phyloP scores from a whole-genome alignment of 2,888 invertebrate genomes.

The Drosophila picticornis region DNA sequence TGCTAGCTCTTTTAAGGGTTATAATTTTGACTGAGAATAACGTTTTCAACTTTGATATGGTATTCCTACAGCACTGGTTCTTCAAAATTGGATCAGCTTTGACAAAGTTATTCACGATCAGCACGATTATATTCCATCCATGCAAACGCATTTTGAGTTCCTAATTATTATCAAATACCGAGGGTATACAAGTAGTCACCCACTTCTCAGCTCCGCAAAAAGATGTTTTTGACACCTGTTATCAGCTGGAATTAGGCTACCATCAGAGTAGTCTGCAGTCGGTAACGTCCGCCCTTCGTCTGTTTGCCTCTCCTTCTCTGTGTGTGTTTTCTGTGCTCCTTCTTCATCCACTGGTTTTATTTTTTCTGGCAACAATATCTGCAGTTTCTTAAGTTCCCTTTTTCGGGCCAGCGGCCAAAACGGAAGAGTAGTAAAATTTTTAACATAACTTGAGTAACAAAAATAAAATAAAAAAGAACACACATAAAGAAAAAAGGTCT shows the following conservation, averaged over 20 bases:
- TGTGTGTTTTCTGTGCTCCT: constrained; percentile 8
- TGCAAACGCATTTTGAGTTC: neutral
- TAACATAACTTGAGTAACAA: constrained; percentile 60
- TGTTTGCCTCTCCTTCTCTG: constrained; percentile 22
- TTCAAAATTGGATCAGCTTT: neutral
- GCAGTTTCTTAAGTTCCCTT: constrained; percentile 54
- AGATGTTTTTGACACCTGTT: neutral
- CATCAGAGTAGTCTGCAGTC: neutral
- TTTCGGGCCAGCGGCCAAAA: constrained; percentile 54
- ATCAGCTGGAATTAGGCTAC: neutral
- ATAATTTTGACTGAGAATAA: neutral
- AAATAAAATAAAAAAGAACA: constrained; percentile 28
- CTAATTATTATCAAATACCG: neutral
- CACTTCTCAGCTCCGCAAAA: neutral
- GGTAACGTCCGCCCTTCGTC: neutral
- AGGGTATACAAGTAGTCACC: neutral
- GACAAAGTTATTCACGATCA: neutral
- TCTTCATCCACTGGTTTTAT: neutral
- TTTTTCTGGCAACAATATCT: constrained; percentile 47
- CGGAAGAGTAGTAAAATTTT: constrained; percentile 66
- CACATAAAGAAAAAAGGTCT: constrained; percentile 59
- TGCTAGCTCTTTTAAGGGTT: too few relatives aligned
- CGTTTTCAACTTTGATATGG: neutral
- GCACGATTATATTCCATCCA: neutral
- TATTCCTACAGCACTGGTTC: neutral